Base-by-base conservation (phyloP, 2,888 invertebrate genomes). In the Clanis bilineata region DNA sequence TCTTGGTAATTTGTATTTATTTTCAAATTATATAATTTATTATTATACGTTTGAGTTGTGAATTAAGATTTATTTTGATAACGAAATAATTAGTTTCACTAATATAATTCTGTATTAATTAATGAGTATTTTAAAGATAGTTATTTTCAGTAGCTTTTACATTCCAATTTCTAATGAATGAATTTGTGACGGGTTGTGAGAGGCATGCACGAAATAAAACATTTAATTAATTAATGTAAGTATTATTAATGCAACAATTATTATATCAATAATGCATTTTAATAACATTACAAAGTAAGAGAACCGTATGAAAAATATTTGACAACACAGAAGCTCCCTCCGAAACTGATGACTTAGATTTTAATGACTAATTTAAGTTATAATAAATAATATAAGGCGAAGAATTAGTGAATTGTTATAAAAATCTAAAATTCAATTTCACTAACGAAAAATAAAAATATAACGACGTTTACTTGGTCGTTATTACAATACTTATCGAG, bases 341-440 rank as follows among this genome's bases (percentile, higher is more conserved):
- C 28, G 39, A 64, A 63, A 63, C 64, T 59, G 18, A 51, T 51
- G 58, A 28, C 21, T 25, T 58, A 58, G 58, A 51, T 51, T 51
- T 66, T 59, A 64, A 64, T 54, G 51, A 59, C 57, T 61, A 43
- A 59, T 41, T 54, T 45, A 62, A 61, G 62, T 62, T 62, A 62
- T 64, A 66, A 56, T 61, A 60, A 57, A 38, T 69, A 68, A 62
- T 32, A 56, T 66, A 65, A 62, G 59, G 38, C 59, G 60, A 67
- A 59, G 57, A 59, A n/a, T 69, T 69, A 69, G 66, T 62, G 22
- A 69, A 39, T 67, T 71, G 68, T 68, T 71, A 68, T 65, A 51
- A 63, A 63, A 65, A 62, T n/a, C 57, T 41, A 63, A 61, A 51
- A 63, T 36, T 18, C 39, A 39, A 51, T 51, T 65, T 66, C 63